Percentiles rank a stretch among this genome's conserved stretches.
phyloP scores from a whole-genome alignment of 2,797 vertebrate species.

The Anomalospiza imberbis region DNA sequence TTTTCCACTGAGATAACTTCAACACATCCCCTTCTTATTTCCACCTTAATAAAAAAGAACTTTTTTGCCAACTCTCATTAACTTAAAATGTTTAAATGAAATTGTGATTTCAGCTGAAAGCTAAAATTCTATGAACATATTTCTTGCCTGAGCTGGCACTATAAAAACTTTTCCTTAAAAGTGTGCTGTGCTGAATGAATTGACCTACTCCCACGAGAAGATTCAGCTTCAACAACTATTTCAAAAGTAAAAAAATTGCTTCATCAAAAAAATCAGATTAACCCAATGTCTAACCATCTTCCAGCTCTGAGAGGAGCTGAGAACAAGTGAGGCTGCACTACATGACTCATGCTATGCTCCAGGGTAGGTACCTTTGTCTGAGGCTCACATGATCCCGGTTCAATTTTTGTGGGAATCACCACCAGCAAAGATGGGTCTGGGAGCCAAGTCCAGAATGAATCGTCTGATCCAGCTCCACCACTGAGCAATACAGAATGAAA shows the following conservation, averaged over 20 bases:
- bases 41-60: background rate
- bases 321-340: rapidly evolving
- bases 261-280: background rate
- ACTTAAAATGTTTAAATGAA: constrained; percentile 20
- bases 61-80: background rate
- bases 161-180: constrained; percentile 24
- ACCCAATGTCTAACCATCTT: background rate
- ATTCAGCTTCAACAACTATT: background rate
- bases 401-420: background rate
- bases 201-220: background rate
- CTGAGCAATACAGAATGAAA: background rate
- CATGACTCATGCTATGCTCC: rapidly evolving
- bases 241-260: background rate
- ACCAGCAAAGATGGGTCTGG: background rate
- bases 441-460: background rate
- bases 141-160: background rate
- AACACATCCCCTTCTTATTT: background rate
- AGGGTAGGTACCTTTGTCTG: rapidly evolving
- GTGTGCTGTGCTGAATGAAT: background rate
- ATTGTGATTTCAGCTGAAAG: background rate
- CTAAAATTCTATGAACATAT: background rate
- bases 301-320: rapidly evolving
- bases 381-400: background rate
- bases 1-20: background rate
- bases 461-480: background rate